Evolutionary conservation across 2,113 vertebrate genomes (phyloP), one percentile per base, ranked within the genome.

Genomic region (Mesitornis unicolor): DNA sequence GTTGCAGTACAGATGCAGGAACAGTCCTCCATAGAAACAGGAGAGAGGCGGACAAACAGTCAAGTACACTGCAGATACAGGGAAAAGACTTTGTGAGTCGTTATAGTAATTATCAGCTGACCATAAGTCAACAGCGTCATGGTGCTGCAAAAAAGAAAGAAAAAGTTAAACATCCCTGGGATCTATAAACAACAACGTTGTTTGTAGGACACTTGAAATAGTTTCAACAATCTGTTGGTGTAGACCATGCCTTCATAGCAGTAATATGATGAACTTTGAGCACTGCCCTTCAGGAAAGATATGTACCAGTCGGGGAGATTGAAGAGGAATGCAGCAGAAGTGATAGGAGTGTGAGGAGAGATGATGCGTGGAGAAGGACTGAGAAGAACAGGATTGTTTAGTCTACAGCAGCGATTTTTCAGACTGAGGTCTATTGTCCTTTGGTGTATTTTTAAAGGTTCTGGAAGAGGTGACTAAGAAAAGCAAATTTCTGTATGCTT

Each of bases 101-200:
- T 38, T 83, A 35, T 15, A 48, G 67, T 57, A 64, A 43, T 48
- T 29, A 61, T 50, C 75, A 92, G 42, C 29, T 84, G 63, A 86
- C 83, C 9, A 1, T 50, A 84, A 89, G 54, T 92, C 88, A 92
- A 93, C 35, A 90, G 40, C 0, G n/a, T 80, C 71, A 90, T 3
- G 79, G 75, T 80, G n/a, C 16, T 90, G 67, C 54, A 73, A 86
- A 96, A 80, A 77, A 69, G 31, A 95, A 94, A 93, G 45, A 59
- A 86, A 90, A 86, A 95, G 51, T 51, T 77, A 95, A 93, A 92
- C 47, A 86, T 47, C 26, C 22, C 51, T 70, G 64, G 45, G 59
- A 54, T 53, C 7, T 79, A 22, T 61, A 79, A 93, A 92, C 57
- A 87, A 18, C 1, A 11, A 4, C 40, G 57, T 33, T 92, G 51